Evolutionary conservation across 2,888 invertebrate species (phyloP), one percentile per base, ranked within the genome.

Genomic region (Rhogogaster chlorosoma): DNA sequence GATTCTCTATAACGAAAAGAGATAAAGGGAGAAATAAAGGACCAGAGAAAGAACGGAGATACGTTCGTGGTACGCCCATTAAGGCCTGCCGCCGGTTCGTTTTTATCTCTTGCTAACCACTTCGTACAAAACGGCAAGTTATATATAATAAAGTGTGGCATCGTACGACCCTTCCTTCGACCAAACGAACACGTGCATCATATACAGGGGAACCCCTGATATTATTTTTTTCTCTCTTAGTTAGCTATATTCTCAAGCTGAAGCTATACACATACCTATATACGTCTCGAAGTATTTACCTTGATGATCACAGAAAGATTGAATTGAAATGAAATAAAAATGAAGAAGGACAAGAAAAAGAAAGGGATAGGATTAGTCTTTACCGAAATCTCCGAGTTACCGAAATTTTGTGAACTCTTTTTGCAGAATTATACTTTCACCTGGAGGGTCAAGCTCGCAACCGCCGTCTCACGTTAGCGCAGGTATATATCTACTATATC

Each of bases 111-210:
- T 70, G 83, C 83, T 67, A 83, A 83, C 83, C 83, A 83, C 83
- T 83, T 80, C 80, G 80, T 80, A 83, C 67, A 83, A 83, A 83
- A 83, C 42, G 64, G 67, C 67, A 83, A 70, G 83, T 83, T 83
- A 83, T 83, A 83, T 83, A 83, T 83, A 83, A 83, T 83, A 83
- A 83, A 83, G 83, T 83, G 83, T 83, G 67, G 83, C 83, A 42
- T 83, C 83, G 83, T 83, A 83, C 83, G 83, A 83, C 67, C 83
- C 45, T 45, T 38, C 67, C 45, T 45, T 38, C 67, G 67, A 6
- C 77, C 71, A 77, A 45, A 53, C 80, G 80, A 42, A 80, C 57
- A 61, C 64, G 80, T 64, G 80, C 80, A 64, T 80, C 77, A 53
- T 53, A 77, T 77, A 61, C 61, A 42, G 42, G 45, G 45, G 36